Evolutionary conservation across 2,888 invertebrate species (phyloP).

Genomic region (Agriopis aurantiaria): DNA sequence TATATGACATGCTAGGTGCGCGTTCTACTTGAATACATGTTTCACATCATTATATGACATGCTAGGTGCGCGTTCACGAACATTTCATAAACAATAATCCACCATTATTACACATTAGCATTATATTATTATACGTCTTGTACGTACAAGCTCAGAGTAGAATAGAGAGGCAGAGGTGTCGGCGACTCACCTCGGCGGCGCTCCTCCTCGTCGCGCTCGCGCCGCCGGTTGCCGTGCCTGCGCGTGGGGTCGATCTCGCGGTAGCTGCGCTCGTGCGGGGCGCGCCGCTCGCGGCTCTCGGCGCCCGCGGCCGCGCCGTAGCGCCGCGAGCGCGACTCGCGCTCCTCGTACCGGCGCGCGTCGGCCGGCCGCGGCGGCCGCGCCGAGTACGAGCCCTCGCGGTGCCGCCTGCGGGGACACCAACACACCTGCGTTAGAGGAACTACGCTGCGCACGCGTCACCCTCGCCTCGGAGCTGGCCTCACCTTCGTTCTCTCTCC

Average conservation of each 20-base stretch:
- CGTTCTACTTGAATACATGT: too few relatives aligned
- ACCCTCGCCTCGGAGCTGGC: background rate
- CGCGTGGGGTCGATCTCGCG: constrained; percentile 74
- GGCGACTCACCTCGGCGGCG: constrained; percentile 62
- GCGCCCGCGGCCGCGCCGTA: constrained; percentile 56
- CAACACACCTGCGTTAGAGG: background rate
- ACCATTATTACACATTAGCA: too few relatives aligned
- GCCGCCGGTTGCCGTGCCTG: constrained; percentile 66
- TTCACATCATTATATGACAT: too few relatives aligned
- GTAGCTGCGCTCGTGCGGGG: constrained; percentile 65
- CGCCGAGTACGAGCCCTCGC: constrained; percentile 82
- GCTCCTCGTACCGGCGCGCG: constrained; percentile 54
- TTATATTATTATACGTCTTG: too few relatives aligned
- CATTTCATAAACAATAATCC: too few relatives aligned
- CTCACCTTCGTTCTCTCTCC: constrained; percentile 83
- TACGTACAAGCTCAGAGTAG: too few relatives aligned
- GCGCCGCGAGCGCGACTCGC: constrained; percentile 46
- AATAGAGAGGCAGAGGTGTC: too few relatives aligned
- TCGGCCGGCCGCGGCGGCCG: constrained; percentile 69
- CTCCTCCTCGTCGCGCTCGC: constrained; percentile 66
- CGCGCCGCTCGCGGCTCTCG: constrained; percentile 65
- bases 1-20: too few relatives aligned
- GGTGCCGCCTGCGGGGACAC: constrained; percentile 67
- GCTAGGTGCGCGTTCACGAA: too few relatives aligned
- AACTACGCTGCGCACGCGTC: background rate